Percentiles rank a stretch among this genome's conserved stretches.
phyloP scores from a whole-genome alignment of 2,888 invertebrate genomes.

The Dynastes hyllus region DNA sequence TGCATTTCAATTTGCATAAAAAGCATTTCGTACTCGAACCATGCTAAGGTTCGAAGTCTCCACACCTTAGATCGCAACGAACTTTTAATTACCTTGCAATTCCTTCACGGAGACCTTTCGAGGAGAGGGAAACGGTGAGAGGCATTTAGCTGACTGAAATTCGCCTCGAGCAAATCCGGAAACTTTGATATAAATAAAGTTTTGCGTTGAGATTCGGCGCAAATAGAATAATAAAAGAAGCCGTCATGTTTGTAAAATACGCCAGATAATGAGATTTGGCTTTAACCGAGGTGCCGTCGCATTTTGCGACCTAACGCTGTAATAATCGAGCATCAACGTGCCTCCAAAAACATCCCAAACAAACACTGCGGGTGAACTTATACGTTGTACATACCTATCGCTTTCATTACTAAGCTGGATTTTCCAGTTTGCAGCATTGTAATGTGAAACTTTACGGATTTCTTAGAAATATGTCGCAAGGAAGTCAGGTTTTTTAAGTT shows the following conservation, averaged over 20 bases:
- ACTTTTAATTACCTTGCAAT: conserved; percentile 16
- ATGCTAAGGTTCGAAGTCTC: too few relatives aligned
- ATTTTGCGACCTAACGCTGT: neutral
- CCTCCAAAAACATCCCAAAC: neutral
- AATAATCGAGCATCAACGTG: conserved; percentile 18
- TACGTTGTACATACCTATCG: conserved; percentile 19
- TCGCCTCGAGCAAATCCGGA: neutral
- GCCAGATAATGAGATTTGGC: conserved; percentile 19
- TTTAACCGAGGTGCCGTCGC: neutral
- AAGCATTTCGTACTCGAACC: too few relatives aligned
- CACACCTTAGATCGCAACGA: neutral
- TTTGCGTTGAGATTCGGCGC: neutral
- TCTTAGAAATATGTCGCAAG: too few relatives aligned
- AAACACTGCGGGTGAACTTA: conserved; percentile 36
- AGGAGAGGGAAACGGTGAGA: neutral
- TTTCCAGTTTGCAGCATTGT: neutral
- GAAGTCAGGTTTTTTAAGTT: too few relatives aligned
- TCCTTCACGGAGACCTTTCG: neutral
- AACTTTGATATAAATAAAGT: conserved; percentile 13
- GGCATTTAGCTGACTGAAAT: neutral
- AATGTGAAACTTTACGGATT: neutral
- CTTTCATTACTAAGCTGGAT: neutral
- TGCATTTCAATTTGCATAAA: too few relatives aligned
- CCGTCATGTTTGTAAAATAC: conserved; percentile 14
- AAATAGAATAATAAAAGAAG: conserved; percentile 31